These are phyloP conservation scores for Sceloporus tristichus DNA, from an alignment of 2,113 vertebrate genomes.

Conservation along the genomic window DNA sequence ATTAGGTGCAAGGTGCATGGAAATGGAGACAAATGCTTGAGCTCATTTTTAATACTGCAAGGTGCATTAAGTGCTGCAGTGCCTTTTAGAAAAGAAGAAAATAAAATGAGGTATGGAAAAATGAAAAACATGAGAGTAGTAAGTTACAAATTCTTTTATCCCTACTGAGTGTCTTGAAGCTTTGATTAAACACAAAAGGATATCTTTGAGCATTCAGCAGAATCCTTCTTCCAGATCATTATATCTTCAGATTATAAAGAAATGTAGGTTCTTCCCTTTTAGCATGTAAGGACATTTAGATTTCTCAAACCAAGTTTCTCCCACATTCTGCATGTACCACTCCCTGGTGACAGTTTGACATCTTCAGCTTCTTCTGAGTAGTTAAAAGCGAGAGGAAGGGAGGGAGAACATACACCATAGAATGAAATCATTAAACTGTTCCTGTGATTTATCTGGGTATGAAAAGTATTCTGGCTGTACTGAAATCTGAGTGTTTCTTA, in stretches of 20 bases:
- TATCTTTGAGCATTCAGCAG: background rate
- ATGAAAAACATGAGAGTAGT: background rate
- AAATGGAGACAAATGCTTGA: background rate
- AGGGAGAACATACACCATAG: background rate
- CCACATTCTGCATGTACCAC: background rate
- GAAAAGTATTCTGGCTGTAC: background rate
- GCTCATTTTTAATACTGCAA: background rate
- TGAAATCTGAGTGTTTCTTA: background rate
- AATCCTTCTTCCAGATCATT: background rate
- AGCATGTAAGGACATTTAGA: background rate
- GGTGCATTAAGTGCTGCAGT: background rate
- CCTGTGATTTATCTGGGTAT: background rate
- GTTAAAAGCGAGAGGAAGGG: background rate
- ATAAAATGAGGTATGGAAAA: background rate
- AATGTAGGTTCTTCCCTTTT: background rate
- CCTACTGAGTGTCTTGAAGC: background rate
- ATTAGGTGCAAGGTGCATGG: background rate
- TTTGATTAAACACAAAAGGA: background rate
- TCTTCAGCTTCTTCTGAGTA: background rate
- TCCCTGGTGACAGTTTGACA: background rate
- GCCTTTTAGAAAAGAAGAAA: background rate
- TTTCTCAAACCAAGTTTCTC: background rate
- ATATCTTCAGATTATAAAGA: background rate
- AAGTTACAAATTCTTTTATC: background rate
- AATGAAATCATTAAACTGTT: background rate